Percentiles rank a stretch among this genome's conserved stretches.
Conservation (phyloP, 1,140 invertebrate genomes). For the Drosophila simulans region DNA sequence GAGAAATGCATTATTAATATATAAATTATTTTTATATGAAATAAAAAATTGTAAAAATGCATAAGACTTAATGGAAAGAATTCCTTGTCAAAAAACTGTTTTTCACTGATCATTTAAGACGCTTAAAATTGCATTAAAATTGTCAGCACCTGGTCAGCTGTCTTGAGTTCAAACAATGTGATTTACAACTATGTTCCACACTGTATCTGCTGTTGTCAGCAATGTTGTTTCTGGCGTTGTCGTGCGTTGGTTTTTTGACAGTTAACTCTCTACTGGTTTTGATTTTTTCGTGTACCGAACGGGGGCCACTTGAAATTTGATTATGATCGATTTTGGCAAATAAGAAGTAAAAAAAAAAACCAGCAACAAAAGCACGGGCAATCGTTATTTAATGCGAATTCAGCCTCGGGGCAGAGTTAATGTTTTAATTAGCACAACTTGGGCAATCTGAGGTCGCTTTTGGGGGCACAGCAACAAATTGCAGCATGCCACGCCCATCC, state of each 20-base stretch:
- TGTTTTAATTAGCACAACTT: slow-evolving; percentile 52
- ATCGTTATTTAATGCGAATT: slow-evolving; percentile 35
- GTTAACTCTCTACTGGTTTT: slow-evolving; percentile 50
- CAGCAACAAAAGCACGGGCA: slow-evolving; percentile 15
- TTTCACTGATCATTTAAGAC: not conserved
- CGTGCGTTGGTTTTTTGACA: slow-evolving; percentile 41
- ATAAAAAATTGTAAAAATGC: not conserved
- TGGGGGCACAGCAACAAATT: slow-evolving; percentile 1
- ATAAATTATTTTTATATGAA: too few species aligned
- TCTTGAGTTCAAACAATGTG: not conserved
- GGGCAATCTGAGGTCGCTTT: slow-evolving; percentile 18
- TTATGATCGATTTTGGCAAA: slow-evolving; percentile 29
- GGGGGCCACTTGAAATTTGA: slow-evolving; percentile 33
- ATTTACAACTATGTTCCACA: slow-evolving; percentile 5
- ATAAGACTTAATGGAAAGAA: not conserved
- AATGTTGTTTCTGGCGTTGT: slow-evolving; percentile 35
- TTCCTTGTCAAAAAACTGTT: not conserved
- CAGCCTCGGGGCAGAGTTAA: slow-evolving; percentile 39
- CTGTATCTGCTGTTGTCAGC: slow-evolving; percentile 32
- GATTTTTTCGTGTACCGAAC: slow-evolving; percentile 24
- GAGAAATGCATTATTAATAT: slow-evolving; percentile 17
- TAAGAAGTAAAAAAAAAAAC: slow-evolving; percentile 8
- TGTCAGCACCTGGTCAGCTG: not conserved
- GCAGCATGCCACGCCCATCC: slow-evolving; percentile 25
- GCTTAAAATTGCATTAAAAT: not conserved